Evolutionary conservation across 2,797 vertebrate species (phyloP).

Genomic region (Cheirogaleus major): DNA sequence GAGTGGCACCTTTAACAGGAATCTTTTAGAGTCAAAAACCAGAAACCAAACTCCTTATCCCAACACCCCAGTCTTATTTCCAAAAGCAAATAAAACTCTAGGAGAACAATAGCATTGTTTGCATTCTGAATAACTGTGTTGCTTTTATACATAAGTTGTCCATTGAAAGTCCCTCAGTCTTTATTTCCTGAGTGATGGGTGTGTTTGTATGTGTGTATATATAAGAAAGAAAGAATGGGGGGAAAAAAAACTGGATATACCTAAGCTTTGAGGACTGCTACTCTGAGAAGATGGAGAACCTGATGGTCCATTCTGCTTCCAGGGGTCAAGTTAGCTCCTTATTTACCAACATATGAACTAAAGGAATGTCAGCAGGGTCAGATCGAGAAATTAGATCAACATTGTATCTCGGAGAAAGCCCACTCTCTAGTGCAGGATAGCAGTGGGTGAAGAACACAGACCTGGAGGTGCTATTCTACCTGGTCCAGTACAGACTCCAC

Average conservation of each 20-base stretch:
- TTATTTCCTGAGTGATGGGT: neutral
- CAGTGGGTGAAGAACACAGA: neutral
- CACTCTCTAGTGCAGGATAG: neutral
- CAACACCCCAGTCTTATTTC: neutral
- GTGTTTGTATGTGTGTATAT: neutral
- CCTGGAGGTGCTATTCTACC: neutral
- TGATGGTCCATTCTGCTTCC: neutral
- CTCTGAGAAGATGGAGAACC: neutral
- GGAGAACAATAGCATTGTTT: neutral
- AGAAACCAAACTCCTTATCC: neutral
- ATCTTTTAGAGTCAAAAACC: neutral
- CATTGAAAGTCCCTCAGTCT: neutral
- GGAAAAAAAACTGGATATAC: neutral
- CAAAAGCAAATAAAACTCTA: conserved; percentile 9
- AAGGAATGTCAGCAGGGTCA: neutral
- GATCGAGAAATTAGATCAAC: neutral
- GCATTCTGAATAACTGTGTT: neutral
- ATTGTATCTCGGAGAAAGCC: neutral
- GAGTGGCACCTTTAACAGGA: neutral
- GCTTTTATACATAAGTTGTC: neutral
- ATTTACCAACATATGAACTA: neutral
- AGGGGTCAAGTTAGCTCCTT: neutral
- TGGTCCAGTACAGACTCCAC: neutral
- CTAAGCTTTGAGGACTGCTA: neutral
- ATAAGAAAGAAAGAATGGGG: neutral